Evolutionary conservation across 2,113 vertebrate genomes (phyloP), one percentile per base, ranked within the genome.

Genomic region (Copsychus sechellarum): DNA sequence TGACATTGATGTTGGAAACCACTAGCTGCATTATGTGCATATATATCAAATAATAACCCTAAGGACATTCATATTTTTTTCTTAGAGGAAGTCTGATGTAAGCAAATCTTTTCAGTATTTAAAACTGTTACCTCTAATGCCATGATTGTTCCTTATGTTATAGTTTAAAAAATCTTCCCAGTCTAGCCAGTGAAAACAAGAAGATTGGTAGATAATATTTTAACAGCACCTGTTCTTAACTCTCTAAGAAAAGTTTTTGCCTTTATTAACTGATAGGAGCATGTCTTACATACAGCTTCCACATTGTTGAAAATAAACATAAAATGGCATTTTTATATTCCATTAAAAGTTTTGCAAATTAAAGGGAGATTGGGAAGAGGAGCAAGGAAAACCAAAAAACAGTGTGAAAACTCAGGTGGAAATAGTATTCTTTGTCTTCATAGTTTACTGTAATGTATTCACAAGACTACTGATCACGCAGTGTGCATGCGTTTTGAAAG

Each of bases 1-100:
- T 66, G 21, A 4, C 24, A 12, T 77, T 77, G 29, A 9, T 7
- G 1, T n/a, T 86, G 23, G 9, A 69, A 14, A 66, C 42, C 65
- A 10, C 9, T 73, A 45, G 33, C 7, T 69, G 9, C 8, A 22
- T 9, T 36, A 1, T 36, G 7, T 66, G n/a, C 8, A 16, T 54
- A 36, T 21, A 10, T 53, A 53, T 38, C 21, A 79, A 61, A 47
- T 69, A 78, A 34, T 72, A 69, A 28, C 11, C 16, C 9, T 62
- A 74, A n/a, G 8, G n/a, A 38, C 5, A 15, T 54, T 20, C 0
- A 0, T 36, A 4, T 6, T 21, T 34, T 12, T 21, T 70, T 38
- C 24, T 42, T 60, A 42, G 11, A 56, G 13, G 14, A 78, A 50
- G 6, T 29, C 25, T 88, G n/a, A 14, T 54, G 5, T 71, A 62